A percentile compares a stretch with the other conserved stretches of the same genome.
Evolutionary conservation across 2,797 vertebrate species (phyloP).

Genomic region (Sorex maritimensis): DNA sequence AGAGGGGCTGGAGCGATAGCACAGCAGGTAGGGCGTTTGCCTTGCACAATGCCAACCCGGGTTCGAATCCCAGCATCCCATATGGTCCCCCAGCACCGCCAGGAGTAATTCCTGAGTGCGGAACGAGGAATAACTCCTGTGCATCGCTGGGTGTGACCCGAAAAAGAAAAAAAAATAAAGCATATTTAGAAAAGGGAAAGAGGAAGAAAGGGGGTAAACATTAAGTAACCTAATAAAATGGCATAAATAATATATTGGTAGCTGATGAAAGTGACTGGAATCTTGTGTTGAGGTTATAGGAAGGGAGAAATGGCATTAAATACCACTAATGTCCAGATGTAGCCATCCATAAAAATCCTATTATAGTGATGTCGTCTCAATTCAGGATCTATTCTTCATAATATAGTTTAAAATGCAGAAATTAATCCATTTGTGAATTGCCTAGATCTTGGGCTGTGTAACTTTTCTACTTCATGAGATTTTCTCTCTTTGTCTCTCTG

Average conservation of each 20-base stretch:
- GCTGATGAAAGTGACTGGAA: neutral
- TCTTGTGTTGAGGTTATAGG: neutral
- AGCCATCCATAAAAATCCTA: neutral
- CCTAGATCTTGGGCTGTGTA: too few species aligned
- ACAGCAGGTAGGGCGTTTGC: too few species aligned
- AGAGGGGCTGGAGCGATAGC: too few species aligned
- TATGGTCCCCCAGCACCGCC: too few species aligned
- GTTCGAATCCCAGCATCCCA: too few species aligned
- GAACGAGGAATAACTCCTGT: too few species aligned
- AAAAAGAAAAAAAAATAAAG: too few species aligned
- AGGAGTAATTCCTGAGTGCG: too few species aligned
- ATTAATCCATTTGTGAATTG: neutral
- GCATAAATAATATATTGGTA: neutral
- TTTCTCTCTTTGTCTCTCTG: too few species aligned
- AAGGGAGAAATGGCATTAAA: neutral
- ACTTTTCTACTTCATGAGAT: too few species aligned
- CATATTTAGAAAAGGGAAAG: neutral
- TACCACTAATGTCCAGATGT: neutral
- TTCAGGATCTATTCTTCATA: neutral
- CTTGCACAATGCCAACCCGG: too few species aligned
- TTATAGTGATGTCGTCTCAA: fast-evolving
- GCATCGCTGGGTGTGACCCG: too few species aligned
- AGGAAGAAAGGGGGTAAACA: neutral
- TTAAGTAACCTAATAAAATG: neutral
- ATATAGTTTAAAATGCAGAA: neutral